These are phyloP conservation scores for Eidolon helvum DNA, from an alignment of 2,113 vertebrate species.

Conservation along the genomic window DNA sequence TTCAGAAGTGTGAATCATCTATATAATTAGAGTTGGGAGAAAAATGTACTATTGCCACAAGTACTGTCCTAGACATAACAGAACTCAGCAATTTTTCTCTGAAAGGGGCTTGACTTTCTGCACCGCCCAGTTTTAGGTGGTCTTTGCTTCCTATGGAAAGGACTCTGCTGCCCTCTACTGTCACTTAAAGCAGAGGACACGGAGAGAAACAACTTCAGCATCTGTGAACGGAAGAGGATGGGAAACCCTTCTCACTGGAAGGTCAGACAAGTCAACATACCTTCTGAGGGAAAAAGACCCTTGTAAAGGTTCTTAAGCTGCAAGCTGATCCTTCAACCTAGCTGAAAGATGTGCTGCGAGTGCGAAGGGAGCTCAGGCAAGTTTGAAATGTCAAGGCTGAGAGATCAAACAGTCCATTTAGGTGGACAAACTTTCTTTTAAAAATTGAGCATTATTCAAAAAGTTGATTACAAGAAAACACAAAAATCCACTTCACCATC, in stretches of 20 bases:
- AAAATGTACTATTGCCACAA: neutral
- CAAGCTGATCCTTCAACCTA: neutral
- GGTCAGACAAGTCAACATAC: neutral
- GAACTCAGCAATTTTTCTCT: neutral
- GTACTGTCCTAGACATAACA: neutral
- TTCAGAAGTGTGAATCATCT: neutral
- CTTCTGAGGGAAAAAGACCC: neutral
- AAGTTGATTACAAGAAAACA: neutral
- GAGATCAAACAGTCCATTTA: neutral
- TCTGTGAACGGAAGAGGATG: neutral
- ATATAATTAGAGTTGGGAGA: neutral
- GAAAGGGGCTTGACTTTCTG: neutral
- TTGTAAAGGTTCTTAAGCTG: neutral
- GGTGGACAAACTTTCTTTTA: neutral
- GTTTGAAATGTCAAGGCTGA: neutral
- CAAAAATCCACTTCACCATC: neutral
- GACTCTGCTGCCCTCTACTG: slow-evolving; percentile 95
- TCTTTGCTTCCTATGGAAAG: slow-evolving; percentile 76
- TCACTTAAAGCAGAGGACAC: neutral
- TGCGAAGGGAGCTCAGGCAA: neutral
- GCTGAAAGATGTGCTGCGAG: neutral
- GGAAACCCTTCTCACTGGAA: neutral
- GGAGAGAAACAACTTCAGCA: neutral
- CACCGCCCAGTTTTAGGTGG: neutral
- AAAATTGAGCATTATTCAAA: neutral